These are phyloP conservation scores for Actinia tenebrosa DNA, from an alignment of 64 coral and sea anemone genomes.

Conservation along the genomic window DNA sequence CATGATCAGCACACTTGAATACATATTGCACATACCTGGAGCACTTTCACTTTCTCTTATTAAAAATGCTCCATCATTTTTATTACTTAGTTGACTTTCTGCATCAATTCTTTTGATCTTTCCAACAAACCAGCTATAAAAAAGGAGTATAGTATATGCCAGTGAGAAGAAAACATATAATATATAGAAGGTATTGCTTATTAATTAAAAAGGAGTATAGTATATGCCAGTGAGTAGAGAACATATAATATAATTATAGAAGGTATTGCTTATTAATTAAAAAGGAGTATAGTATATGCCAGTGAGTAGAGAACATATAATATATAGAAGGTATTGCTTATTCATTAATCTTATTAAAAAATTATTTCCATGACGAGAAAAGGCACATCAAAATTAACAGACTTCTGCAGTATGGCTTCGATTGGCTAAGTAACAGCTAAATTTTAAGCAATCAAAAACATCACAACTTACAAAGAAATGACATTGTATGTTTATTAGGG, in stretches of 20 bases:
- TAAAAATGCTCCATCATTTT: constrained; percentile 70
- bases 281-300: not conserved
- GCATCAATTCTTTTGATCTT: constrained; percentile 61
- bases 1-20: not conserved
- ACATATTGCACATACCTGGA: constrained; percentile 44
- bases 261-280: not conserved
- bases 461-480: too few relatives aligned
- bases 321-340: not conserved
- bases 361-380: too few relatives aligned
- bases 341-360: too few relatives aligned
- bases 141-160: not conserved
- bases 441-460: too few relatives aligned
- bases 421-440: too few relatives aligned
- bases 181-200: not conserved
- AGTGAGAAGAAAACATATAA: not conserved
- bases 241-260: not conserved
- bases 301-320: not conserved
- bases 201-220: not conserved
- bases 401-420: too few relatives aligned
- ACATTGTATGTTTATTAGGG: too few relatives aligned
- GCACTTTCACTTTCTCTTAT: constrained; percentile 81
- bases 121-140: constrained; percentile 66
- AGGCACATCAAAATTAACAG: too few relatives aligned
- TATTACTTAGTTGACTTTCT: constrained; percentile 50
- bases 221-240: too few relatives aligned